Conservation (phyloP, 23 tunicate species). For the Ascidia mentula region DNA sequence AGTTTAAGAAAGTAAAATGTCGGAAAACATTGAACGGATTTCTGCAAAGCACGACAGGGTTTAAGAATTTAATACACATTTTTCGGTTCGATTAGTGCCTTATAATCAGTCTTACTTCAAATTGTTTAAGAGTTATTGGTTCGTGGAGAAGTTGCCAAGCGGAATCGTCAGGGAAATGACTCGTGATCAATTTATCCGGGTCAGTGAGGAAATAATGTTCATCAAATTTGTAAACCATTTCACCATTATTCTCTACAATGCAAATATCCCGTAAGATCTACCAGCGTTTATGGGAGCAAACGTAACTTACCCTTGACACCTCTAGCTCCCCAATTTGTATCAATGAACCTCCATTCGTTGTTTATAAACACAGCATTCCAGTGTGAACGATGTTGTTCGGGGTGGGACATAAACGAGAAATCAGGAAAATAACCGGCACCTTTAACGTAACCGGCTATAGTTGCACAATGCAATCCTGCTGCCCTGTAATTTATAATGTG, state of each 20-base stretch:
- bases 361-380: slow-evolving; percentile 78
- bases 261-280: too few relatives aligned
- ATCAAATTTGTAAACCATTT: background rate
- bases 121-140: background rate
- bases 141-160: background rate
- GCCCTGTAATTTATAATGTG: slow-evolving; percentile 39
- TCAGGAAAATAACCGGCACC: slow-evolving; percentile 74
- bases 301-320: slow-evolving; percentile 64
- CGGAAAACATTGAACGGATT: background rate
- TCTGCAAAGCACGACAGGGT: background rate
- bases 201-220: background rate
- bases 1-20: background rate
- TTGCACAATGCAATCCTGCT: slow-evolving; percentile 53
- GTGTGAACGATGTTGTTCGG: slow-evolving; percentile 37
- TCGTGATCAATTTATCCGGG: background rate
- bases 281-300: too few relatives aligned
- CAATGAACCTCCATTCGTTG: slow-evolving; percentile 77
- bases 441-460: slow-evolving; percentile 58
- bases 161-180: background rate
- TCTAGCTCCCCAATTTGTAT: slow-evolving; percentile 77
- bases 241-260: too few relatives aligned
- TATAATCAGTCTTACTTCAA: background rate
- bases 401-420: slow-evolving; percentile 23
- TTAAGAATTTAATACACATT: too few relatives aligned
- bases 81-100: background rate